These are phyloP conservation scores for Euwallacea fornicatus DNA, from an alignment of 1,140 invertebrate species.

Conservation along the genomic window DNA sequence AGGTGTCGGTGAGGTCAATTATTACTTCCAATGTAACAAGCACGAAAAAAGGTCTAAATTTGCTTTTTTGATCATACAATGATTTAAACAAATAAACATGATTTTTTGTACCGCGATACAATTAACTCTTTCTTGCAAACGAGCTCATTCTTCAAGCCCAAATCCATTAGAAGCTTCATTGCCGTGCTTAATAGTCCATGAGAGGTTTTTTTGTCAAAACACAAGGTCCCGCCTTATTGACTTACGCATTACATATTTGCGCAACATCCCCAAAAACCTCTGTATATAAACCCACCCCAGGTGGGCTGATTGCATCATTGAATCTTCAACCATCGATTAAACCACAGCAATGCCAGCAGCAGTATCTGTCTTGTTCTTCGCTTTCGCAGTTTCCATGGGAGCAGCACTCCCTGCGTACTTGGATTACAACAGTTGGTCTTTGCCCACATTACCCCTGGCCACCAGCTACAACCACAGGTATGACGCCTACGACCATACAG, in stretches of 20 bases:
- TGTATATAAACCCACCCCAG: slow-evolving; percentile 1
- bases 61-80: no score
- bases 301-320: background rate
- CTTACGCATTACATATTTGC: slow-evolving; percentile 4
- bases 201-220: slow-evolving; percentile 9
- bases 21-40: no score
- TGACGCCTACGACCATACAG: slow-evolving; percentile 15
- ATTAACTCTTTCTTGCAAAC: no score
- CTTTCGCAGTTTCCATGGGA: background rate
- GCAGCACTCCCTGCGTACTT: slow-evolving; percentile 5
- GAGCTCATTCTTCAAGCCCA: background rate
- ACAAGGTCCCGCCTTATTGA: background rate
- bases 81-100: no score
- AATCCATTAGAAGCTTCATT: background rate
- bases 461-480: slow-evolving; percentile 31
- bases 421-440: background rate
- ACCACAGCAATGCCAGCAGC: background rate
- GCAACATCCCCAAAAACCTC: background rate
- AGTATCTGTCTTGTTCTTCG: background rate
- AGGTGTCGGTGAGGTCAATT: no score
- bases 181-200: slow-evolving; percentile 10
- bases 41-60: no score
- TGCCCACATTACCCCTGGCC: slow-evolving; percentile 9
- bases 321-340: slow-evolving; percentile 2
- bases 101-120: no score